Conservation (phyloP, 2,888 invertebrate genomes). For the Cancer borealis region DNA sequence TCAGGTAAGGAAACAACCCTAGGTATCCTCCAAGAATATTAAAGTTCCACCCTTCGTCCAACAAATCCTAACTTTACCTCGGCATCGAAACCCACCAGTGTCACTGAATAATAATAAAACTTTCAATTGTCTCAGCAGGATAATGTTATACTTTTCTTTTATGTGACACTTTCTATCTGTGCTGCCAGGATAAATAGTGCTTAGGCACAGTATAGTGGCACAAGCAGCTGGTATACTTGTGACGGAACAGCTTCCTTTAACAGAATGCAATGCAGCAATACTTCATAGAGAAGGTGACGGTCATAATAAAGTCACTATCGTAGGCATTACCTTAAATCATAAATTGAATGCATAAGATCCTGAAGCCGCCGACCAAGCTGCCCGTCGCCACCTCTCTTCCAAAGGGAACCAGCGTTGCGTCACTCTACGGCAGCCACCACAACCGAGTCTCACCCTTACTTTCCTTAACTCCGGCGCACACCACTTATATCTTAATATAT, state of each 20-base stretch:
- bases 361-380: neutral
- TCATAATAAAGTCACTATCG: neutral
- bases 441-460: neutral
- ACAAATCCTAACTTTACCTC: neutral
- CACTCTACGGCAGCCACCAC: neutral
- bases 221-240: neutral
- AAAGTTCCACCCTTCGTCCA: neutral
- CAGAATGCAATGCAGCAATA: neutral
- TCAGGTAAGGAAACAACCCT: neutral
- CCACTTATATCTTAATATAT: slow-evolving; percentile 15
- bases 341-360: neutral
- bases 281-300: neutral
- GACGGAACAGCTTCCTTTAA: neutral
- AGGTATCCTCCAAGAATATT: neutral
- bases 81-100: neutral
- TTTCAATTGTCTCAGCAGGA: neutral
- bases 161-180: neutral
- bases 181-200: neutral
- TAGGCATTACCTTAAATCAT: neutral
- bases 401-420: neutral
- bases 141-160: neutral
- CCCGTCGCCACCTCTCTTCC: neutral
- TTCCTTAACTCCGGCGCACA: slow-evolving; percentile 3
- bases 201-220: neutral
- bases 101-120: neutral